A percentile compares a stretch with the other conserved stretches of the same genome.
Evolutionary conservation across 2,888 invertebrate species (phyloP).

Genomic region (Lissonota sp.): DNA sequence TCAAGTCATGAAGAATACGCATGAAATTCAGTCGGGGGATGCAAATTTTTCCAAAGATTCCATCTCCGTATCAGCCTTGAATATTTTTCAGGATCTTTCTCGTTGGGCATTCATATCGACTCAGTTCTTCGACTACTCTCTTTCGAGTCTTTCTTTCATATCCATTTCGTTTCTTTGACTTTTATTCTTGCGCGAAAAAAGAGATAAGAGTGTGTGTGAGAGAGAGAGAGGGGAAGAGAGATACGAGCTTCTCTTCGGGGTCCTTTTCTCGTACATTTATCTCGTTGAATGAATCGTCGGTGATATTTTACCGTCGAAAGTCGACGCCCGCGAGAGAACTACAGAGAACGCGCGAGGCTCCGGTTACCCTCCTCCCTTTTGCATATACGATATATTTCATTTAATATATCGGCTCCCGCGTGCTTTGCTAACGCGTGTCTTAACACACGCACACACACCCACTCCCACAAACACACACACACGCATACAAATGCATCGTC

Average conservation of each 20-base stretch:
- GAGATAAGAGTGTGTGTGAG: conserved; percentile 4
- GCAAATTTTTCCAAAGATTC: conserved; percentile 64
- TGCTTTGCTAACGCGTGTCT: conserved; percentile 27
- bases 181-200: neutral
- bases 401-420: conserved; percentile 65
- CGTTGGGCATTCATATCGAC: neutral
- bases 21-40: no score
- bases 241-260: conserved; percentile 38
- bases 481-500: conserved; percentile 25
- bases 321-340: conserved; percentile 63
- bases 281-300: conserved; percentile 72
- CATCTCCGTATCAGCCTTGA: conserved; percentile 23
- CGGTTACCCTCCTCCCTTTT: conserved; percentile 66
- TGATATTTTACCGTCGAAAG: conserved; percentile 75
- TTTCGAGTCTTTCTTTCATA: conserved; percentile 33
- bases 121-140: conserved; percentile 46
- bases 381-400: conserved; percentile 66
- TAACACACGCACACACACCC: conserved; percentile 7
- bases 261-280: conserved; percentile 66
- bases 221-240: conserved; percentile 6
- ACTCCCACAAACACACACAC: conserved; percentile 13
- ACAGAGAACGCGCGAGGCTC: conserved; percentile 53
- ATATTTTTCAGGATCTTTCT: conserved; percentile 44
- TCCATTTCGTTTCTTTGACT: conserved; percentile 4
- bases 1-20: no score